Evolutionary conservation across 2,113 vertebrate genomes (phyloP).

Genomic region (Syngnathus typhle): DNA sequence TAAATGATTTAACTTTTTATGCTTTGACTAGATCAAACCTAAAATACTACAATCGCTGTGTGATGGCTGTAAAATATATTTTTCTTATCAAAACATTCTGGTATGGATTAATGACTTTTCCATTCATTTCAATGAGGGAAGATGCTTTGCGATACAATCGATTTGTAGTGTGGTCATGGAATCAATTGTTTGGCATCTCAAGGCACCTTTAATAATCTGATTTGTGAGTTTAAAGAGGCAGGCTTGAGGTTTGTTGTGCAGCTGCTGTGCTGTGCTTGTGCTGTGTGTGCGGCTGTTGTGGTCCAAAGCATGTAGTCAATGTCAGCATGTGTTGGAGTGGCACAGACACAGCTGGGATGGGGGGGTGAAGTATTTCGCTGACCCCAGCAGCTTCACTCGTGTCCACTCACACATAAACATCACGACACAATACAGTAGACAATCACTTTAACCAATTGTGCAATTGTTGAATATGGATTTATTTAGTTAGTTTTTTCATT

Average conservation of each 20-base stretch:
- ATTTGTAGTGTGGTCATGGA: no score
- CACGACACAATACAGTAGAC: background rate
- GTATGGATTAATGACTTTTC: no score
- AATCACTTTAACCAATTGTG: background rate
- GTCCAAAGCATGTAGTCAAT: slow-evolving; percentile 17
- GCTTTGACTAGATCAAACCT: no score
- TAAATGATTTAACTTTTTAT: no score
- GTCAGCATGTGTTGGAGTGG: slow-evolving; percentile 49
- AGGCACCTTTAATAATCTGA: background rate
- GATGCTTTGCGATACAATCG: no score
- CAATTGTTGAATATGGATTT: no score
- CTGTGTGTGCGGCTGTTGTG: slow-evolving; percentile 21
- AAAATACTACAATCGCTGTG: no score
- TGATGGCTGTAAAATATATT: background rate
- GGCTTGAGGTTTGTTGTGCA: slow-evolving; percentile 13
- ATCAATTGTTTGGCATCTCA: no score
- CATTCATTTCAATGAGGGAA: no score
- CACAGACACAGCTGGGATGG: slow-evolving; percentile 27
- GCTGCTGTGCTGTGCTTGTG: slow-evolving; percentile 1
- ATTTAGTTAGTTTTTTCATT: no score
- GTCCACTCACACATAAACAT: slow-evolving; percentile 1
- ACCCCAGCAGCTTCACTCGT: slow-evolving; percentile 36
- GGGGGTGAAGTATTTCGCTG: slow-evolving; percentile 24
- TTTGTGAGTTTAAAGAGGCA: background rate
- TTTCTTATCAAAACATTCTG: background rate